A percentile compares a stretch with the other conserved stretches of the same genome.
phyloP scores from a whole-genome alignment of 1,140 invertebrate genomes.

The Odontomachus brunneus region DNA sequence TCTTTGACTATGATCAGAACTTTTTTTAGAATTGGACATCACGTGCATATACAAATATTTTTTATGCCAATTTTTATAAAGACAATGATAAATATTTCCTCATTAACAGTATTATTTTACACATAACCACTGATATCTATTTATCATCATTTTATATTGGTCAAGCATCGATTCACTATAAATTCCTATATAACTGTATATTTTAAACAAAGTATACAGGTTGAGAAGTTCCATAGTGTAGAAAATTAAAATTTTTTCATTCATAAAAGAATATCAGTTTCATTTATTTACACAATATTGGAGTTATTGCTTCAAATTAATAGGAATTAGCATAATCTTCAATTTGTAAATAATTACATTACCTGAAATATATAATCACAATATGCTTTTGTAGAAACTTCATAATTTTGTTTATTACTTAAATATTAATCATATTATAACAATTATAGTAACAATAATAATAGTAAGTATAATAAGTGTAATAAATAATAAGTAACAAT shows the following conservation, averaged over 20 bases:
- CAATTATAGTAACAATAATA: background rate
- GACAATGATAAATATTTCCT: background rate
- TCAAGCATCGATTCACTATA: background rate
- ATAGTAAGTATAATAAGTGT: too few species aligned
- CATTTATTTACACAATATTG: conserved; percentile 4
- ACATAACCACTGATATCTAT: background rate
- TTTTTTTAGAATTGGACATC: too few species aligned
- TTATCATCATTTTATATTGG: background rate
- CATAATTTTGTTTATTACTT: background rate
- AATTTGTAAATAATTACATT: background rate
- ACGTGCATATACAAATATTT: too few species aligned
- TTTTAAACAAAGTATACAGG: conserved; percentile 13
- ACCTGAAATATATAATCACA: conserved; percentile 16
- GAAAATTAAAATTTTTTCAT: background rate
- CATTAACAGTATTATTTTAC: background rate
- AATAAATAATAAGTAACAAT: too few species aligned
- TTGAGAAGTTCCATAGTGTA: background rate
- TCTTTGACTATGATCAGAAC: too few species aligned
- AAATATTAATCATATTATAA: conserved; percentile 7
- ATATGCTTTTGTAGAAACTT: background rate
- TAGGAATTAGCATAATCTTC: background rate
- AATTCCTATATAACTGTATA: conserved; percentile 3
- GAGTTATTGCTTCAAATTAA: background rate
- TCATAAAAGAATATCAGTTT: conserved; percentile 3
- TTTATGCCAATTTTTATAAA: too few species aligned